phyloP scores from a whole-genome alignment of 1,140 invertebrate species.

The Nasonia vitripennis region DNA sequence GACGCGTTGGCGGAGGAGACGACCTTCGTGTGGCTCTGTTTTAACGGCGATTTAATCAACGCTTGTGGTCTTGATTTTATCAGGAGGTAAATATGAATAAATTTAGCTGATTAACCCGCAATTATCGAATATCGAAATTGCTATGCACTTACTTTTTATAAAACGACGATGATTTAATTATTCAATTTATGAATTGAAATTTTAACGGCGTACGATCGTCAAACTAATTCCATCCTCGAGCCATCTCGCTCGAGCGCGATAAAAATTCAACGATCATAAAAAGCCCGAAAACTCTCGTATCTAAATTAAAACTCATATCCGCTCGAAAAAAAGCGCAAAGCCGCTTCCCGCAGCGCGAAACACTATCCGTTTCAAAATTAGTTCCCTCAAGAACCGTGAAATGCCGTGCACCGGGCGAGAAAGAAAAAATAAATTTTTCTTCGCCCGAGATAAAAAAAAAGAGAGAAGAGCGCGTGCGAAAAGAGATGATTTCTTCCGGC shows the following conservation, averaged over 20 bases:
- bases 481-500: background rate
- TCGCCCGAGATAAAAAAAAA: background rate
- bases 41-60: too few species aligned
- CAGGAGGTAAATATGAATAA: too few species aligned
- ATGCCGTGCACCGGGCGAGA: background rate
- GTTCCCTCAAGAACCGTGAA: constrained; percentile 1
- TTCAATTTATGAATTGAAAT: too few species aligned
- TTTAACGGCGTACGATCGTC: too few species aligned
- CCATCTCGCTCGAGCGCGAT: too few species aligned
- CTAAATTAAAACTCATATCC: background rate
- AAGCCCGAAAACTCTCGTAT: background rate
- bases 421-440: background rate
- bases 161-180: too few species aligned
- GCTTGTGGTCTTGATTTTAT: too few species aligned
- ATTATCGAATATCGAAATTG: too few species aligned
- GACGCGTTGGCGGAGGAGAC: background rate
- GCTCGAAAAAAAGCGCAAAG: background rate
- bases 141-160: too few species aligned
- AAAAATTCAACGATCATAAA: background rate
- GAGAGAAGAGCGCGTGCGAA: background rate
- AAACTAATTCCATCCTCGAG: too few species aligned
- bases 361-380: constrained; percentile 30
- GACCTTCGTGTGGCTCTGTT: background rate
- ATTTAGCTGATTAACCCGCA: too few species aligned
- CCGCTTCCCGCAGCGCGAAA: background rate